phyloP scores from a whole-genome alignment of 2,113 vertebrate genomes.

The Gavialis gangeticus region DNA sequence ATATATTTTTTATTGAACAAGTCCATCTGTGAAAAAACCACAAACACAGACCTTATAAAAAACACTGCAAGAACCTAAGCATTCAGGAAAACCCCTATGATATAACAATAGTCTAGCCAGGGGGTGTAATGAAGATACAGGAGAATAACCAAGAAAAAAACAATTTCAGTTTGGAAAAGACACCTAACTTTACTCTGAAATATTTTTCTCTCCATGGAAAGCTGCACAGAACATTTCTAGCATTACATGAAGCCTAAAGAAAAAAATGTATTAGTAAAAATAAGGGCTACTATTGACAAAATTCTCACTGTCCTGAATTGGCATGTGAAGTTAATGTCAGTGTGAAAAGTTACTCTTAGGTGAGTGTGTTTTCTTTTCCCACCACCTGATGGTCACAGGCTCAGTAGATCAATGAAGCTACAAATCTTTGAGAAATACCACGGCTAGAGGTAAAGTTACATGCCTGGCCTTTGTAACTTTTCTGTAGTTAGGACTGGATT shows the following conservation, averaged over 20 bases:
- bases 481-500: background rate
- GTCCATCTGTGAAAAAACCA: background rate
- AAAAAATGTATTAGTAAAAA: background rate
- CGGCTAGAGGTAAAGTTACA: background rate
- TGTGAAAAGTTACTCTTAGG: background rate
- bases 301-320: background rate
- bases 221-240: background rate
- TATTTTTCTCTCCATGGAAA: background rate
- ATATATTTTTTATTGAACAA: background rate
- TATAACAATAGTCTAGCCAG: background rate
- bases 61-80: background rate
- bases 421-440: fast-evolving
- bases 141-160: background rate
- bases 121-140: background rate
- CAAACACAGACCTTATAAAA: background rate
- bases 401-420: background rate
- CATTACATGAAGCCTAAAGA: background rate
- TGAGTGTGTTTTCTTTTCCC: background rate
- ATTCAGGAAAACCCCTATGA: background rate
- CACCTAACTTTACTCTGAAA: background rate
- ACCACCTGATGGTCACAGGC: background rate
- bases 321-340: background rate
- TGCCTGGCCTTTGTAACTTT: background rate
- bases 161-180: background rate
- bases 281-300: background rate